These are phyloP conservation scores for Pristionchus fissidentatus DNA, from an alignment of 2,888 invertebrate genomes.

Conservation along the genomic window DNA sequence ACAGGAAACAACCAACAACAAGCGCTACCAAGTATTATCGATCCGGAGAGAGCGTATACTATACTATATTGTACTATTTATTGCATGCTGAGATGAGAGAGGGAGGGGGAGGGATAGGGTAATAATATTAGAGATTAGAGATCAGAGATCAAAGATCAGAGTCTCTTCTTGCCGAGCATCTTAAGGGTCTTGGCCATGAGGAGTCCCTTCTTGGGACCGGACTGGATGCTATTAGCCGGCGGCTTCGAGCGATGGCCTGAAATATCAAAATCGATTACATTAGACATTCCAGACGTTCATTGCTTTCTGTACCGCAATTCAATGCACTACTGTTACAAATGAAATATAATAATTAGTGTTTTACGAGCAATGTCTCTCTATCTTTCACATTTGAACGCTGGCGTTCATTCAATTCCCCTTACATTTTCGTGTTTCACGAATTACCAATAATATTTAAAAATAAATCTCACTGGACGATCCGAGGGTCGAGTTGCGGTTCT, in stretches of 20 bases:
- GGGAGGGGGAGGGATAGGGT: neutral
- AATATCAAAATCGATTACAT: neutral
- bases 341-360: too few species aligned
- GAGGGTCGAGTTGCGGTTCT: conserved; percentile 52
- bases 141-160: conserved; percentile 23
- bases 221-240: conserved; percentile 38
- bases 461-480: conserved; percentile 39
- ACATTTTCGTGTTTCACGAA: neutral
- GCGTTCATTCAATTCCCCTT: too few species aligned
- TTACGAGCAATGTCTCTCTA: too few species aligned
- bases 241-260: neutral
- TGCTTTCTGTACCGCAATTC: neutral
- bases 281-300: neutral
- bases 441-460: neutral
- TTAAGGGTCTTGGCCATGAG: conserved; percentile 63
- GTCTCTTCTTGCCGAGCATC: conserved; percentile 53
- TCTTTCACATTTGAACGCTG: too few species aligned
- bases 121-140: neutral
- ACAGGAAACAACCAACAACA: too few species aligned
- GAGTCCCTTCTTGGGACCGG: conserved; percentile 53
- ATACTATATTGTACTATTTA: neutral
- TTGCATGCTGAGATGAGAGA: neutral
- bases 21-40: too few species aligned
- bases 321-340: too few species aligned
- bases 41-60: neutral